Evolutionary conservation across 2,797 vertebrate species (phyloP).

Genomic region (Periophthalmus magnuspinnatus): DNA sequence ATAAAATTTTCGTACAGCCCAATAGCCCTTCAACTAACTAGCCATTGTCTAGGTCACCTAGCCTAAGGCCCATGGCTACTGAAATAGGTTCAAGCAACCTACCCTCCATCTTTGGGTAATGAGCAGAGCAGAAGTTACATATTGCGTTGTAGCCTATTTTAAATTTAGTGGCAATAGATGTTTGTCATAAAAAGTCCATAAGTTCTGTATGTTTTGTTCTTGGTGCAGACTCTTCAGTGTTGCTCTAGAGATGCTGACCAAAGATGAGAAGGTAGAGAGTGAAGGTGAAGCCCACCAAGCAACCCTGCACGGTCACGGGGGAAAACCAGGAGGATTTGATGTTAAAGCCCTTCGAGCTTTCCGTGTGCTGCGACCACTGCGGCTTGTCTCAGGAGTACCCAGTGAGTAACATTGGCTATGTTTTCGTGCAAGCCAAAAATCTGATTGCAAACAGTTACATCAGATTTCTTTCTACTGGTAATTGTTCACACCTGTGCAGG

Average conservation of each 20-base stretch:
- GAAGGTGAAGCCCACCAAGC: constrained; percentile 58
- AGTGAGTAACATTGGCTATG: constrained; percentile 80
- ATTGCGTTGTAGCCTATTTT: background rate
- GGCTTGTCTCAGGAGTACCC: constrained; percentile 98
- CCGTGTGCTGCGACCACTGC: constrained; percentile 95
- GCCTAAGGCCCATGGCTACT: background rate
- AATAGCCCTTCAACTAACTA: no score
- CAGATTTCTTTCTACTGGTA: no score
- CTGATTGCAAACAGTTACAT: background rate
- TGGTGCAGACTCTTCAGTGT: constrained; percentile 90
- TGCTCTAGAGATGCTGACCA: constrained; percentile 97
- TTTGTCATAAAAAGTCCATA: background rate
- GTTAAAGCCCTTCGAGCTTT: constrained; percentile 99
- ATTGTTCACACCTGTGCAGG: no score
- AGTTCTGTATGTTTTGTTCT: constrained; percentile 21
- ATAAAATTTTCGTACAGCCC: no score
- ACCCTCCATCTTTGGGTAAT: background rate
- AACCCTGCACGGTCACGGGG: constrained; percentile 83
- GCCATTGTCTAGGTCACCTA: no score
- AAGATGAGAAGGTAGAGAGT: constrained; percentile 86
- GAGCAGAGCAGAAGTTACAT: background rate
- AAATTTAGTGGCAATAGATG: background rate
- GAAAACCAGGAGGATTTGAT: constrained; percentile 96
- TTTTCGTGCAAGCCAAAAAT: no score
- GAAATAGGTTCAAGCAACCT: background rate